Conservation (phyloP, 1,140 invertebrate genomes). For the Aphis gossypii region DNA sequence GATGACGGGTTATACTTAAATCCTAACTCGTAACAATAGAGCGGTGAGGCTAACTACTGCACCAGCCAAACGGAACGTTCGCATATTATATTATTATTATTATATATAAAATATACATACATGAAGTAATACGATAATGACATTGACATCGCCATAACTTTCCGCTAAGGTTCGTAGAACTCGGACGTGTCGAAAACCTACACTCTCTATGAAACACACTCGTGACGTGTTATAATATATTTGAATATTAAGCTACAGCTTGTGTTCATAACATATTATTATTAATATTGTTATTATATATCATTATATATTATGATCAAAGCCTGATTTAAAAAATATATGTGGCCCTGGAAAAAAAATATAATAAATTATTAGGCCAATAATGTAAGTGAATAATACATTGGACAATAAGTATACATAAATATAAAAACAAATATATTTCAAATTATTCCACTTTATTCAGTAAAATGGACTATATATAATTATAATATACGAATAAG, state of each 20-base stretch:
- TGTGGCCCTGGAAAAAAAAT: too few relatives aligned
- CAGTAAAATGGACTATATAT: too few relatives aligned
- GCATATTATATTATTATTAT: background rate
- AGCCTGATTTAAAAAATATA: too few relatives aligned
- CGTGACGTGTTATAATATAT: background rate
- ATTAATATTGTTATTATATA: too few relatives aligned
- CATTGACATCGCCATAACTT: constrained; percentile 29
- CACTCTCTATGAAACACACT: background rate
- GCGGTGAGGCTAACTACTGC: background rate
- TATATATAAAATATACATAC: background rate
- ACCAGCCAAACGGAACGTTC: constrained; percentile 2
- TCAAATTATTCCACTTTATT: too few relatives aligned
- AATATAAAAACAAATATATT: too few relatives aligned
- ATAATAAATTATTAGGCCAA: too few relatives aligned
- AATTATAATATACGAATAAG: too few relatives aligned
- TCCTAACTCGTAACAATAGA: background rate
- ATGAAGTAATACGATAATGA: constrained; percentile 17
- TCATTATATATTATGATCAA: too few relatives aligned
- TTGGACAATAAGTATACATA: too few relatives aligned
- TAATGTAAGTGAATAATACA: too few relatives aligned
- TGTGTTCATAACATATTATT: background rate
- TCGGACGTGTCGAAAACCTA: constrained; percentile 7
- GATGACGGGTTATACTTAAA: background rate
- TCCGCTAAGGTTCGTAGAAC: constrained; percentile 43
- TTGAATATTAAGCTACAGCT: background rate